Percentiles rank a stretch among this genome's conserved stretches.
These are phyloP conservation scores for Oxygymnocypris stewartii DNA, from an alignment of 2,113 vertebrate genomes.

Conservation along the genomic window DNA sequence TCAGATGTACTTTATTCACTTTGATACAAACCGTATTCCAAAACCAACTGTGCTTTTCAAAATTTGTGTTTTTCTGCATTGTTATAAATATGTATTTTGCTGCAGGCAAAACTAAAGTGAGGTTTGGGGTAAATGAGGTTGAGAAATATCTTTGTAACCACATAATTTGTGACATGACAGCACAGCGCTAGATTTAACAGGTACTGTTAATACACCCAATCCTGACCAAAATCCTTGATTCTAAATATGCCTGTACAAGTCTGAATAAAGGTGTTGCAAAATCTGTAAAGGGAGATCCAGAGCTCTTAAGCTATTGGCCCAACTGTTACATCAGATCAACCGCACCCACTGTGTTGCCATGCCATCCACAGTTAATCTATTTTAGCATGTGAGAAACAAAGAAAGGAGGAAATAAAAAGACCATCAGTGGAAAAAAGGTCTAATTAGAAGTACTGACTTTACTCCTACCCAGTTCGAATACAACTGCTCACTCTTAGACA, in stretches of 20 bases:
- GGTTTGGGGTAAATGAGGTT: neutral
- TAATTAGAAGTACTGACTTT: neutral
- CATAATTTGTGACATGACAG: neutral
- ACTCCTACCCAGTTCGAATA: neutral
- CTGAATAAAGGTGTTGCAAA: neutral
- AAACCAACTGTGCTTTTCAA: neutral
- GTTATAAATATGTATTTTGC: neutral
- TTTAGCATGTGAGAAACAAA: neutral
- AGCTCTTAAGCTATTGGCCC: neutral
- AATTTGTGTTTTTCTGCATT: neutral
- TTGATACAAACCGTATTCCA: neutral
- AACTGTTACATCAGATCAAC: neutral
- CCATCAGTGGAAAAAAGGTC: neutral
- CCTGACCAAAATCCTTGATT: neutral
- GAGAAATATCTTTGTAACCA: slow-evolving; percentile 3
- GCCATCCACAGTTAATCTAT: neutral
- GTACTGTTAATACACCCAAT: slow-evolving; percentile 15
- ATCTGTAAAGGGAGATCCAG: neutral
- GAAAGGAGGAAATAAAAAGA: neutral
- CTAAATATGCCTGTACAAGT: neutral
- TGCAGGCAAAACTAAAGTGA: neutral
- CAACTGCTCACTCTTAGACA: neutral
- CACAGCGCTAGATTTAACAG: neutral
- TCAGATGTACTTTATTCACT: neutral
- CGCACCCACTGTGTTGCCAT: neutral